A percentile compares a stretch with the other conserved stretches of the same genome.
These are phyloP conservation scores for Albula glossodonta DNA, from an alignment of 2,113 vertebrate genomes.

Conservation along the genomic window DNA sequence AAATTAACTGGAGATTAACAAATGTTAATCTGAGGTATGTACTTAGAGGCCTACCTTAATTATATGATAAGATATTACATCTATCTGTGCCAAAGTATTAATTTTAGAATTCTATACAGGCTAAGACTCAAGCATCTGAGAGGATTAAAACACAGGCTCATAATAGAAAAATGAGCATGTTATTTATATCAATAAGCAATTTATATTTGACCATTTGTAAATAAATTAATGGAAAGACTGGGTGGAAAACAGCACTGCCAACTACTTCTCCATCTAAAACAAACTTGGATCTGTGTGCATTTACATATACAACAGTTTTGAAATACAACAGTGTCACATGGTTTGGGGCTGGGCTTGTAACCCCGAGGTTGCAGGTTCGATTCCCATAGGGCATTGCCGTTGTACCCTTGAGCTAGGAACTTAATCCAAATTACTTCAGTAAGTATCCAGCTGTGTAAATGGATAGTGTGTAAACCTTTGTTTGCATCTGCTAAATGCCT, in stretches of 20 bases:
- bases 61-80: neutral
- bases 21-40: neutral
- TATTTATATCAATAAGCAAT: conserved; percentile 34
- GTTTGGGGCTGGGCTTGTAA: too few species aligned
- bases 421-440: too few species aligned
- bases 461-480: too few species aligned
- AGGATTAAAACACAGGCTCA: conserved; percentile 22
- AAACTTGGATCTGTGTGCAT: neutral
- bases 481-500: too few species aligned
- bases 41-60: neutral
- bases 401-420: too few species aligned
- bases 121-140: neutral
- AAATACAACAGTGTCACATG: neutral
- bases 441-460: too few species aligned
- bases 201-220: conserved; percentile 35
- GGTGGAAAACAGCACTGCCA: neutral
- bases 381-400: too few species aligned
- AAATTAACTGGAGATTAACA: neutral
- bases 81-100: conserved; percentile 2
- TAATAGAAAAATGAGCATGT: conserved; percentile 43
- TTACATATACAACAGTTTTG: neutral
- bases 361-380: too few species aligned
- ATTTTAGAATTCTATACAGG: neutral
- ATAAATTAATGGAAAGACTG: conserved; percentile 28
- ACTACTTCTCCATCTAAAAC: neutral